phyloP scores from a whole-genome alignment of 2,888 invertebrate species.

The Drosophila mimica region DNA sequence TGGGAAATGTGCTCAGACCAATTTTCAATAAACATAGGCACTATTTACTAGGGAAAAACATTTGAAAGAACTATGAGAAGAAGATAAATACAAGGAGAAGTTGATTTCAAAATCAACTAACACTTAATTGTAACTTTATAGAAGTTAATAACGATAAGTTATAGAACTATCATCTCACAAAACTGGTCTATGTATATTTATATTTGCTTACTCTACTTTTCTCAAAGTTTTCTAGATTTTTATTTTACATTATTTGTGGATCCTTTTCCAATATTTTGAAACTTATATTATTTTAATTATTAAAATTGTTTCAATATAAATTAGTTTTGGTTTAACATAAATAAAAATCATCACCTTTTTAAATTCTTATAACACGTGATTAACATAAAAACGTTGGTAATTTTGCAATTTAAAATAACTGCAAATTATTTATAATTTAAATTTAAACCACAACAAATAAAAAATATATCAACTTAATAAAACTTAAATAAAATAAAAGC shows the following conservation, averaged over 20 bases:
- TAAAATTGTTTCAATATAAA: neutral
- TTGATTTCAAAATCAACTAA: conserved; percentile 1
- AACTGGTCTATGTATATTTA: too few relatives aligned
- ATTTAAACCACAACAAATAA: neutral
- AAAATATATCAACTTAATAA: neutral
- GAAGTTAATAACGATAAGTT: neutral
- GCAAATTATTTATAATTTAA: neutral
- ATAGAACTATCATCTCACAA: too few relatives aligned
- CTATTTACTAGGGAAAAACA: neutral
- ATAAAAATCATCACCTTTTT: neutral
- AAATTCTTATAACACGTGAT: neutral
- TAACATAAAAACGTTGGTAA: neutral
- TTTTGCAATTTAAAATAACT: neutral
- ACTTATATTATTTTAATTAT: neutral
- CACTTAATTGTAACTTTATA: neutral
- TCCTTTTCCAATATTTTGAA: neutral
- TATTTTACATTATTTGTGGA: neutral
- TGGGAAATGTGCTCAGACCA: neutral
- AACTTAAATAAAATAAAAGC: neutral
- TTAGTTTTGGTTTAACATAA: neutral
- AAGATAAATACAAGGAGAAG: too few relatives aligned
- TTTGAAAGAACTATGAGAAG: neutral
- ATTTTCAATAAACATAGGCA: neutral
- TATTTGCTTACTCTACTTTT: too few relatives aligned
- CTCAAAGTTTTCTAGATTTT: neutral